These are phyloP conservation scores for Cyrtodaria siliqua DNA, from an alignment of 2,888 invertebrate species.

Conservation along the genomic window DNA sequence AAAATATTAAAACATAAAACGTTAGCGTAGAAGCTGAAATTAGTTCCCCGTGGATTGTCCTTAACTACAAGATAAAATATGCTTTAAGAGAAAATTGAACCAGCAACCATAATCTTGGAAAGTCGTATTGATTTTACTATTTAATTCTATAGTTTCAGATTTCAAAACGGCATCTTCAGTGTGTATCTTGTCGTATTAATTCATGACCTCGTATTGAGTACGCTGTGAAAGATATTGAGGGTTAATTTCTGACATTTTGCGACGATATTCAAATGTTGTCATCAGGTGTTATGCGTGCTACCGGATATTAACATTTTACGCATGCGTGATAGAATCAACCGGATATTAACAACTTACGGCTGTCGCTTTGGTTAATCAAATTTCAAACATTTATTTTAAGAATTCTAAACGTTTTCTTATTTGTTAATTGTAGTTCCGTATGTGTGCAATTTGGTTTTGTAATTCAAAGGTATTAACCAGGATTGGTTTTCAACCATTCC, in stretches of 20 bases:
- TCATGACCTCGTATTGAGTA: slow-evolving; percentile 14
- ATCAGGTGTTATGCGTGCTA: slow-evolving; percentile 3
- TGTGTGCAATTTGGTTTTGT: no score
- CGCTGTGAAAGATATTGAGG: slow-evolving; percentile 1
- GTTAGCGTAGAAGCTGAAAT: slow-evolving; percentile 6
- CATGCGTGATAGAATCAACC: no score
- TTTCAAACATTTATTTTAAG: no score
- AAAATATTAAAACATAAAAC: not conserved
- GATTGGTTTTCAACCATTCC: no score
- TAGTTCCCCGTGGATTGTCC: slow-evolving; percentile 4
- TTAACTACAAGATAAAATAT: slow-evolving; percentile 5
- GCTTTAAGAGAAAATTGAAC: slow-evolving; percentile 25
- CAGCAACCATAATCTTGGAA: slow-evolving; percentile 38
- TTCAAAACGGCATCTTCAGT: slow-evolving; percentile 33
- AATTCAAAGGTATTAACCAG: no score
- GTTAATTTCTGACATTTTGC: not conserved
- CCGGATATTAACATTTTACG: no score
- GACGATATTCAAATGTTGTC: not conserved
- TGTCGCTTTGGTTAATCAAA: no score
- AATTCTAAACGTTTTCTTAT: no score
- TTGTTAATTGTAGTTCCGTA: no score
- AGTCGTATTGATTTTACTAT: slow-evolving; percentile 47
- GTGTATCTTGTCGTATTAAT: slow-evolving; percentile 13
- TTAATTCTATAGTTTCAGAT: slow-evolving; percentile 49
- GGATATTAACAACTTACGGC: no score